phyloP scores from a whole-genome alignment of 1,140 invertebrate species.

The Pinna nobilis region DNA sequence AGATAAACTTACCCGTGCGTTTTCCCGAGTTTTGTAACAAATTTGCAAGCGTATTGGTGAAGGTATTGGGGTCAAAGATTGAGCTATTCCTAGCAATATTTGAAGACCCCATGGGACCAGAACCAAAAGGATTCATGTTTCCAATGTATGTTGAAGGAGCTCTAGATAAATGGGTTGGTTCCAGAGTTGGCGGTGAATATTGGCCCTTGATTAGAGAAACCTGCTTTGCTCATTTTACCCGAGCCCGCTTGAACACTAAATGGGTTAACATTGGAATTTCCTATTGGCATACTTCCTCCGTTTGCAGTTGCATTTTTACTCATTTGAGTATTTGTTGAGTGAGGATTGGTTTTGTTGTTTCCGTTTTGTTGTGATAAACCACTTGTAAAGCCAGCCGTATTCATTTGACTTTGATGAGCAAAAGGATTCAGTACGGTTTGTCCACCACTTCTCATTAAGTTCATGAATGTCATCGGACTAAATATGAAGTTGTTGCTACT shows the following conservation, averaged over 20 bases:
- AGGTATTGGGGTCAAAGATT: neutral
- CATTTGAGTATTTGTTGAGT: neutral
- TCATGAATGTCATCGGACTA: neutral
- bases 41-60: too few species aligned
- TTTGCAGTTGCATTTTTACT: neutral
- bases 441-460: neutral
- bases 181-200: too few species aligned
- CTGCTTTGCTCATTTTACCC: too few species aligned
- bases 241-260: too few species aligned
- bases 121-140: constrained; percentile 3
- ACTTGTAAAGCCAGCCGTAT: constrained; percentile 1
- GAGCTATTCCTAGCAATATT: neutral
- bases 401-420: constrained; percentile 17
- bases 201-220: too few species aligned
- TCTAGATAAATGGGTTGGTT: too few species aligned
- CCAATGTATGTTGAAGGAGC: too few species aligned
- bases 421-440: constrained; percentile 14
- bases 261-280: neutral
- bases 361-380: neutral
- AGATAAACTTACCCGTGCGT: too few species aligned
- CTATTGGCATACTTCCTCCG: too few species aligned
- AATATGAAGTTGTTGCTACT: too few species aligned
- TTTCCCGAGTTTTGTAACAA: too few species aligned
- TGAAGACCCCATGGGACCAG: neutral
- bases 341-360: neutral